Conservation (phyloP, 2,797 vertebrate genomes). For the Vespertilio murinus region DNA sequence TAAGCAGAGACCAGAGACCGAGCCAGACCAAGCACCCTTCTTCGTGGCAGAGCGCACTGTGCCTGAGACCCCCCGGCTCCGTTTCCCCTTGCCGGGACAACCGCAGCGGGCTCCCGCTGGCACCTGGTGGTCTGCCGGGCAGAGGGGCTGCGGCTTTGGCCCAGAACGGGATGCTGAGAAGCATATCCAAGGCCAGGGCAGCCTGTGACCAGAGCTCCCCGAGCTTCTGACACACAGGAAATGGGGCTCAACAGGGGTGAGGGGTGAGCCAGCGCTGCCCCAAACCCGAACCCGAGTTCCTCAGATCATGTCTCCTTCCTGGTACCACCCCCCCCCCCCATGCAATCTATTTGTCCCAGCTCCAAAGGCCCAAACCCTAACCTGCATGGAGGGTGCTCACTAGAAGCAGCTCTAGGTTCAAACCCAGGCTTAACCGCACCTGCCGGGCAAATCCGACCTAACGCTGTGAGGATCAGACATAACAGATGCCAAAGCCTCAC, state of each 20-base stretch:
- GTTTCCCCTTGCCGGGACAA: background rate
- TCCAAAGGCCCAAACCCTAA: background rate
- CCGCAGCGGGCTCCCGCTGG: background rate
- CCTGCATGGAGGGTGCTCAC: background rate
- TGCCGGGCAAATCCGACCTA: background rate
- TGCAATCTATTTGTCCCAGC: background rate
- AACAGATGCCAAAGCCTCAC: background rate
- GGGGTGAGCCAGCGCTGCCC: background rate
- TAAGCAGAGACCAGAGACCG: background rate
- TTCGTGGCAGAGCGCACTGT: background rate
- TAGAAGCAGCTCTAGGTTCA: background rate
- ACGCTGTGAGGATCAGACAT: background rate
- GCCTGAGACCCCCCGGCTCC: background rate
- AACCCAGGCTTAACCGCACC: background rate
- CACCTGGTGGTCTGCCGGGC: background rate
- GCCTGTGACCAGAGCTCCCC: background rate
- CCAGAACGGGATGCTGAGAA: background rate
- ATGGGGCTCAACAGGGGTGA: background rate
- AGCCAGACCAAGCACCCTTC: background rate
- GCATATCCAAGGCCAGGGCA: background rate
- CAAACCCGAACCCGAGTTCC: background rate
- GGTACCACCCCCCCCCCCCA: background rate
- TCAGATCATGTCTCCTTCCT: background rate
- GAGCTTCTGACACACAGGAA: background rate
- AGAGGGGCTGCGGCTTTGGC: background rate